Evolutionary conservation across 2,797 vertebrate species (phyloP).

Genomic region (Parauchenoglanis ngamensis): DNA sequence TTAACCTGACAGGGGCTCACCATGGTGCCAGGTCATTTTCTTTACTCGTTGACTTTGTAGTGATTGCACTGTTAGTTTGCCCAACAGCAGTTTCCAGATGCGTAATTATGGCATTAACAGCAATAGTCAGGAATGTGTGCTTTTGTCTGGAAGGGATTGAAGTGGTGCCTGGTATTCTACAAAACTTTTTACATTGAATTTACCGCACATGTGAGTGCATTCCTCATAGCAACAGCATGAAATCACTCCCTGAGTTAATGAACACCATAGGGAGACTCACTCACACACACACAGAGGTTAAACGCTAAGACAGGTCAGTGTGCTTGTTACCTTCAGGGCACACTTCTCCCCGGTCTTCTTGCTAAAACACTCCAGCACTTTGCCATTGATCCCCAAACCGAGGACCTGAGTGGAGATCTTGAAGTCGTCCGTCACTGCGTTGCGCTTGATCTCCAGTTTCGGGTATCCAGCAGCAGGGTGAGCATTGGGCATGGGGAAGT

Average conservation of each 20-base stretch:
- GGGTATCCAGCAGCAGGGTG: slow-evolving; percentile 63
- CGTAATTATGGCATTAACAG: not conserved
- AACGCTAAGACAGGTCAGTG: not conserved
- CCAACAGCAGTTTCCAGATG: not conserved
- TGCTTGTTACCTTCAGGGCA: slow-evolving; percentile 87
- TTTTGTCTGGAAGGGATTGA: not conserved
- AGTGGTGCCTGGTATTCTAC: not conserved
- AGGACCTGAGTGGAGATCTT: slow-evolving; percentile 92
- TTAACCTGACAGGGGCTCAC: too few relatives aligned
- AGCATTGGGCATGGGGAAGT: slow-evolving; percentile 66
- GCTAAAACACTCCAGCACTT: slow-evolving; percentile 92
- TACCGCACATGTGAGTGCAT: not conserved
- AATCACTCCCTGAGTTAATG: not conserved
- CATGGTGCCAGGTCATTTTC: not conserved
- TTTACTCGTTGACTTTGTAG: not conserved
- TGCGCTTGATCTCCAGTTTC: slow-evolving; percentile 87
- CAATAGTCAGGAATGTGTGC: not conserved
- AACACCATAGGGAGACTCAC: not conserved
- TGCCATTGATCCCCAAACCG: slow-evolving; percentile 96
- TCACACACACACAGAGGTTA: not conserved
- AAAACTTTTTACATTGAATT: not conserved
- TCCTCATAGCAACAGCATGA: not conserved
- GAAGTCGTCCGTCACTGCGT: slow-evolving; percentile 95
- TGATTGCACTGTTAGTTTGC: not conserved
- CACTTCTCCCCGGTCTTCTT: slow-evolving; percentile 90